Conservation (phyloP, 2,888 invertebrate species). For the Cheilosia urbana region DNA sequence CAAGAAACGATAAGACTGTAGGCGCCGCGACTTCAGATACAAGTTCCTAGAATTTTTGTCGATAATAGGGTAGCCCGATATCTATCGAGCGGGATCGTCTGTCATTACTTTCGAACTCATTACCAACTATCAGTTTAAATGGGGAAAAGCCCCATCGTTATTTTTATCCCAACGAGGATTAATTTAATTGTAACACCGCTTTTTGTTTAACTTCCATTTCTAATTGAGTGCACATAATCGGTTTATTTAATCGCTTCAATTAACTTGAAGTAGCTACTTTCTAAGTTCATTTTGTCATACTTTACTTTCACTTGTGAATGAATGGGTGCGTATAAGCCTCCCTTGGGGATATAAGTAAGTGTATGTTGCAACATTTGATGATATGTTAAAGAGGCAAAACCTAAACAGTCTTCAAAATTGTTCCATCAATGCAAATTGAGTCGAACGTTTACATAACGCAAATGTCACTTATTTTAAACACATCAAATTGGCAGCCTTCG, state of each 20-base stretch:
- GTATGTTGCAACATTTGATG: not conserved
- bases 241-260: not conserved
- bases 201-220: not conserved
- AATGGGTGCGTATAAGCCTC: not conserved
- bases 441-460: not conserved
- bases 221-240: not conserved
- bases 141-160: not conserved
- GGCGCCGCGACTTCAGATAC: slow-evolving; percentile 9
- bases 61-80: not conserved
- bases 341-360: not conserved
- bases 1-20: slow-evolving; percentile 9
- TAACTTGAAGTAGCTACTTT: not conserved
- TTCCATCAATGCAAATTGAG: not conserved
- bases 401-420: not conserved
- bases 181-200: not conserved
- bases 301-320: not conserved
- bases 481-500: not conserved
- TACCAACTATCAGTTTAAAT: not conserved
- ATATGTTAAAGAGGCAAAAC: not conserved
- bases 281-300: not conserved
- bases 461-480: not conserved
- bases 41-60: not conserved
- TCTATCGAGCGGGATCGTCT: not conserved
- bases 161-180: not conserved
- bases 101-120: not conserved